These are phyloP conservation scores for Oryzias woworae DNA, from an alignment of 2,113 vertebrate genomes.

Conservation along the genomic window DNA sequence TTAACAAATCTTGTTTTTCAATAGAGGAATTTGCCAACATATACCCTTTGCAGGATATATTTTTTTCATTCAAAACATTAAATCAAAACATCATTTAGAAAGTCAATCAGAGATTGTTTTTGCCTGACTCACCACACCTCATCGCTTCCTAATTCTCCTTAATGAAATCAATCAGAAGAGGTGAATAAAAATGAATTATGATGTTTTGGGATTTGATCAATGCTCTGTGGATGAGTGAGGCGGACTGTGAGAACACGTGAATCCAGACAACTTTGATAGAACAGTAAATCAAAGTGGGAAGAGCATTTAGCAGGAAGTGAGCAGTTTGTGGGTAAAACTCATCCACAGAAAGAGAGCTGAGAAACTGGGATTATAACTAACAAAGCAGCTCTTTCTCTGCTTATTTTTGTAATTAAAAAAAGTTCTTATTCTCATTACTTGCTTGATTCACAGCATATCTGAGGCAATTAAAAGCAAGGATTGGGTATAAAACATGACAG, in stretches of 20 bases:
- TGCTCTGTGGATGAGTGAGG: slow-evolving; percentile 67
- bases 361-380: not conserved
- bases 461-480: slow-evolving; percentile 3
- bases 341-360: not conserved
- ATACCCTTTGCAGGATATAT: slow-evolving; percentile 13
- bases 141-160: slow-evolving; percentile 52
- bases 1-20: no score
- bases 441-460: not conserved
- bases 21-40: no score
- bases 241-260: slow-evolving; percentile 68
- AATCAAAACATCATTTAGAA: slow-evolving; percentile 20
- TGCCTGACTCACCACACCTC: slow-evolving; percentile 16
- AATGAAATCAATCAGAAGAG: slow-evolving; percentile 86
- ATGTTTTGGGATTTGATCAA: slow-evolving; percentile 83
- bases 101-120: slow-evolving; percentile 27
- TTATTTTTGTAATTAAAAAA: slow-evolving; percentile 2
- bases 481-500: not conserved
- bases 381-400: not conserved
- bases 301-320: not conserved
- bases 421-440: not conserved
- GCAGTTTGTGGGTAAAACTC: no score
- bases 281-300: slow-evolving; percentile 78
- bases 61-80: slow-evolving; percentile 34
- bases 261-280: slow-evolving; percentile 80
- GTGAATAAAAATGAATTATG: slow-evolving; percentile 87